Percentiles rank a stretch among this genome's conserved stretches.
Conservation (phyloP, 2,113 vertebrate genomes). For the Cavia aperea region DNA sequence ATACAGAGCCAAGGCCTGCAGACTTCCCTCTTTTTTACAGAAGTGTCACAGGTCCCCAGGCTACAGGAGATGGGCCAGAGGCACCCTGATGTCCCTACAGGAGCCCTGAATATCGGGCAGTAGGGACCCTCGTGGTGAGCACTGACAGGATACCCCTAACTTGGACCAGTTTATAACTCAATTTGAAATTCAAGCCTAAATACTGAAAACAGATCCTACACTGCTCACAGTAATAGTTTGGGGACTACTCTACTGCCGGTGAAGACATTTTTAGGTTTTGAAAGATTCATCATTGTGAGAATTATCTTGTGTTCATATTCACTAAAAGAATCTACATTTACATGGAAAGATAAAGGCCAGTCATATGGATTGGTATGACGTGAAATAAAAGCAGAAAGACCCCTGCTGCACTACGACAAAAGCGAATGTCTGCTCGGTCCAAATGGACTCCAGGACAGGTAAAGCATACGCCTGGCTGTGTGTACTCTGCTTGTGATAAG, state of each 20-base stretch:
- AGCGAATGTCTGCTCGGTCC: not conserved
- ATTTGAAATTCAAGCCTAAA: not conserved
- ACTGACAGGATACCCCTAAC: not conserved
- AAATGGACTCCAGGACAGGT: not conserved
- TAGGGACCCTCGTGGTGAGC: not conserved
- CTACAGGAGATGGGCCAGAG: not conserved
- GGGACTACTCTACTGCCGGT: not conserved
- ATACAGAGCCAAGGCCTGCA: fast-evolving
- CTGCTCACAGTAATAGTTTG: not conserved
- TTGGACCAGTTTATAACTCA: not conserved
- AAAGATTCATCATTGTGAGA: not conserved
- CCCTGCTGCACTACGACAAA: not conserved
- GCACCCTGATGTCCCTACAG: fast-evolving
- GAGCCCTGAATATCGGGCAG: too few relatives aligned
- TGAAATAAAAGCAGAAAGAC: not conserved
- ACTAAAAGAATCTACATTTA: not conserved
- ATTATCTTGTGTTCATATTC: not conserved
- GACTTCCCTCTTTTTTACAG: too few relatives aligned
- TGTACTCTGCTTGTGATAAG: not conserved
- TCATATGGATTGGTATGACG: not conserved
- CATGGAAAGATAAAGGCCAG: not conserved
- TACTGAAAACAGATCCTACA: not conserved
- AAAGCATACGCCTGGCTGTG: not conserved
- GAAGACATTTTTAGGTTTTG: not conserved
- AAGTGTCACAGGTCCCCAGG: not conserved